Evolutionary conservation across 2,888 invertebrate species (phyloP).

Genomic region (Neocrepidodera transversa): DNA sequence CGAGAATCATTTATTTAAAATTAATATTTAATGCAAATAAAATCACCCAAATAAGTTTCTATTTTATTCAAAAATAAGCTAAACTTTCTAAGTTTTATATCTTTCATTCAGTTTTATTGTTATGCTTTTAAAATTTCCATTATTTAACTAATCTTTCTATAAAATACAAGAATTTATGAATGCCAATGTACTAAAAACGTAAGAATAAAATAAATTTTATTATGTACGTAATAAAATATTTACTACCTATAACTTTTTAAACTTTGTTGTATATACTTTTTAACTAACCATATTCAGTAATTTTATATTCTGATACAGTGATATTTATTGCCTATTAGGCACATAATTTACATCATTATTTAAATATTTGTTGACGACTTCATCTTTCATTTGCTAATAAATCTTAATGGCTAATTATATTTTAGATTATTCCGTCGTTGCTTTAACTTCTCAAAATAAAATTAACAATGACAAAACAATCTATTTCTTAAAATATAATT

Average conservation of each 20-base stretch:
- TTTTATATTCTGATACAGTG: not conserved
- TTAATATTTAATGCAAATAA: too few species aligned
- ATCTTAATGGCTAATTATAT: too few species aligned
- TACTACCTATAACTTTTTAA: not conserved
- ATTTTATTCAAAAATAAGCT: too few species aligned
- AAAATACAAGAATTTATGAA: not conserved
- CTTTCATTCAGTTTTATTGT: not conserved
- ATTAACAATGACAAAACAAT: too few species aligned
- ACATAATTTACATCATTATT: not conserved
- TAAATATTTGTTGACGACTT: not conserved
- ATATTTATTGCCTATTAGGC: not conserved
- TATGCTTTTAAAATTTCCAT: not conserved
- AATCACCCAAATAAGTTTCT: too few species aligned
- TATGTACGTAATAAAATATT: conserved; percentile 1
- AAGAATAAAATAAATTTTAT: conserved; percentile 10
- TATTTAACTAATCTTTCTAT: not conserved
- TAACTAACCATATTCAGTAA: not conserved
- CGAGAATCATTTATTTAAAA: too few species aligned
- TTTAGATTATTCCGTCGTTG: too few species aligned
- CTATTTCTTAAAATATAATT: too few species aligned
- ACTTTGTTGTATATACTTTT: not conserved
- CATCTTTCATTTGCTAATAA: too few species aligned
- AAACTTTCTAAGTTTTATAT: too few species aligned
- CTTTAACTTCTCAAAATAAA: too few species aligned
- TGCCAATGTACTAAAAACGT: not conserved